A percentile compares a stretch with the other conserved stretches of the same genome.
These are phyloP conservation scores for Acronicta alni DNA, from an alignment of 2,888 invertebrate genomes.

Conservation along the genomic window DNA sequence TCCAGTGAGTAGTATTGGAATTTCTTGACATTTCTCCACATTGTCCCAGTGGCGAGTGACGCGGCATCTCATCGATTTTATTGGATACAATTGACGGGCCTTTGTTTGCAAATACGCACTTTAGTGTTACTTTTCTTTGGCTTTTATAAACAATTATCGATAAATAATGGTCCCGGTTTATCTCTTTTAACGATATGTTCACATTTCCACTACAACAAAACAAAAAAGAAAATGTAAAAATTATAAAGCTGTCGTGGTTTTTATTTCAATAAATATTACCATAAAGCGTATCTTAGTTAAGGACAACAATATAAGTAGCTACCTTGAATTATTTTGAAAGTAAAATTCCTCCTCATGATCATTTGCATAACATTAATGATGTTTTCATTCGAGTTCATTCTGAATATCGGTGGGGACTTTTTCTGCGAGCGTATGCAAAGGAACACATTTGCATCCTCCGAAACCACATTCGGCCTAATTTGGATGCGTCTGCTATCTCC, in stretches of 20 bases:
- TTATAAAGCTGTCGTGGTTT: conserved; percentile 49
- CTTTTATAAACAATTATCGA: conserved; percentile 66
- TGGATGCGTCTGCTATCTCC: conserved; percentile 83
- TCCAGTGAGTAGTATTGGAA: conserved; percentile 55
- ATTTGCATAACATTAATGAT: conserved; percentile 82
- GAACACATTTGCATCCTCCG: conserved; percentile 79
- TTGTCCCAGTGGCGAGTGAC: conserved; percentile 74
- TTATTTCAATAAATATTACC: conserved; percentile 49
- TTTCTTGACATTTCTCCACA: conserved; percentile 74
- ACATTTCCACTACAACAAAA: conserved; percentile 43
- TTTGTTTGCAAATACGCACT: conserved; percentile 81
- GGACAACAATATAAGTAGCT: conserved; percentile 43
- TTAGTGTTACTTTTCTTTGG: conserved; percentile 59
- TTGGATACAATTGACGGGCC: conserved; percentile 78
- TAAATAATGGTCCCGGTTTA: conserved; percentile 63
- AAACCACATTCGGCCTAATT: conserved; percentile 81
- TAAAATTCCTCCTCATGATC: conserved; percentile 67
- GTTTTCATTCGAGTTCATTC: conserved; percentile 76
- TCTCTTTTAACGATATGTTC: conserved; percentile 59
- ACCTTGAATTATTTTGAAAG: conserved; percentile 57
- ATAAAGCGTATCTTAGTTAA: conserved; percentile 32
- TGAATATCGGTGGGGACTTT: conserved; percentile 71
- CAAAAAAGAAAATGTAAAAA: conserved; percentile 49
- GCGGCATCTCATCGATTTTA: conserved; percentile 78
- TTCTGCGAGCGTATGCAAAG: conserved; percentile 79